Base-by-base conservation (phyloP, 2,888 invertebrate genomes). In the Cephus rjabovi region DNA sequence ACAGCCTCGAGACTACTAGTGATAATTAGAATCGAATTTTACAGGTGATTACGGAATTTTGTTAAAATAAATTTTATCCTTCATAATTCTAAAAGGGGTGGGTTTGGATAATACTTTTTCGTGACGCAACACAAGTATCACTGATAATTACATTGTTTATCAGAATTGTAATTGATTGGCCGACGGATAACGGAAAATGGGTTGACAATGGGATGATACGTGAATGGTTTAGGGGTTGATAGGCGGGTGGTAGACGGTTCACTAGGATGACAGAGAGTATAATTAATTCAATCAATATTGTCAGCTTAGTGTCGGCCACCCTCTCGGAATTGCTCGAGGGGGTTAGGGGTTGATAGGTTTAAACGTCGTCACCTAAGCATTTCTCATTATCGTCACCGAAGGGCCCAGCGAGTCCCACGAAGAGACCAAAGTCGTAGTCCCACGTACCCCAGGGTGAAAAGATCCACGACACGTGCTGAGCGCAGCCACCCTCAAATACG, bases 401-500 rank as follows among this genome's bases (percentile, higher is more conserved):
- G 79, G 79, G 75, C 37, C 77, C 78, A 69, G 70, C 69, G 78
- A 75, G 75, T 76, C 71, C 76, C 37, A 68, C 69, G 71, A 77
- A 74, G 76, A 80, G 56, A 73, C 37, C 35, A 69, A 31, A 76
- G 69, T 31, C 80, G 79, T 76, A 4, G 81, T 83, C 84, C 84
- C 84, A 83, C 82, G 85, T 82, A 86, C 87, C 86, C 86, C 69
- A 76, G 88, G 83, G 86, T 81, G 75, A 76, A 33, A 73, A 56
- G 77, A 56, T 75, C 76, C 76, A 75, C 69, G 78, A 40, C 75
- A 75, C 78, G 75, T 73, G 34, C 75, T 31, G 74, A 70, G 69
- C 71, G 77, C 79, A 84, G 84, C 84, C 84, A 83, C 86, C 69
- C 77, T 71, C 56, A 85, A 88, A 87, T 89, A 83, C 83, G 83